These are phyloP conservation scores for Megamerina dolium DNA, from an alignment of 2,888 invertebrate species.

Conservation along the genomic window DNA sequence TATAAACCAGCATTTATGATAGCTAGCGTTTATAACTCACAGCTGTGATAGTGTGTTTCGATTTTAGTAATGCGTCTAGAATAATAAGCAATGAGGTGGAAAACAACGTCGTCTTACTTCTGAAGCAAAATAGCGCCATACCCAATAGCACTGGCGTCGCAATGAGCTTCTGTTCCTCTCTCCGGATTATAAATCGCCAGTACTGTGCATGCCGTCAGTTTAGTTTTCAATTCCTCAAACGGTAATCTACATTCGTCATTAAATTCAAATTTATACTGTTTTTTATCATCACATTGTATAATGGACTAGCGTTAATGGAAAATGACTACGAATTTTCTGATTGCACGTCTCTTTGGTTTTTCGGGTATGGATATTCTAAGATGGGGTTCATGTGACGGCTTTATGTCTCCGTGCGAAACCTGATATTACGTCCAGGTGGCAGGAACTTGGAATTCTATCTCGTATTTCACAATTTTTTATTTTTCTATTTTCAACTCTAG, in stretches of 20 bases:
- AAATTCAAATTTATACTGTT: conserved; percentile 3
- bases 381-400: conserved; percentile 7
- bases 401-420: conserved; percentile 5
- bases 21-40: too few relatives aligned
- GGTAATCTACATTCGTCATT: not conserved
- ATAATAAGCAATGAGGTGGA: not conserved
- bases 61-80: too few relatives aligned
- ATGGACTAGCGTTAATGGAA: conserved; percentile 2
- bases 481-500: conserved; percentile 7
- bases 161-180: conserved; percentile 1
- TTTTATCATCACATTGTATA: conserved; percentile 6
- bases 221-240: conserved; percentile 1
- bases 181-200: not conserved
- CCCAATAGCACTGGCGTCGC: not conserved
- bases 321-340: conserved; percentile 5
- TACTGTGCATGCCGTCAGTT: not conserved
- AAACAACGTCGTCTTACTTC: not conserved
- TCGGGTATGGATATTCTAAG: conserved; percentile 1
- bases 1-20: too few relatives aligned
- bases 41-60: too few relatives aligned
- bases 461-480: conserved; percentile 2
- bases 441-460: conserved; percentile 8
- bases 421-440: too few relatives aligned
- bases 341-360: conserved; percentile 4
- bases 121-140: not conserved